Evolutionary conservation across 2,797 vertebrate species (phyloP).

Genomic region (Syndactyla subalaris): DNA sequence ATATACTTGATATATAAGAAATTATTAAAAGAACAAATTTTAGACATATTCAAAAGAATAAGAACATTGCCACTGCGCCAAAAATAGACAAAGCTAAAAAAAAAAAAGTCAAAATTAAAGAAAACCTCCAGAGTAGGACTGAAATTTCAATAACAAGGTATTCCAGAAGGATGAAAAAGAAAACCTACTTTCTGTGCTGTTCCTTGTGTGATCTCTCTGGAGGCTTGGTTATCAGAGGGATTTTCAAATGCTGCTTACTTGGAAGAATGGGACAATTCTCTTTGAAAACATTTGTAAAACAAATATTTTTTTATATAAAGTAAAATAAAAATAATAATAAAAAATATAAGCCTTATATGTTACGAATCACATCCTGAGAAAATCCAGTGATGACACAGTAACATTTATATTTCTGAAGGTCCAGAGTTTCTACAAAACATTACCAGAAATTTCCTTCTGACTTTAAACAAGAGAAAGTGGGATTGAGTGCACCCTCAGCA

Average conservation of each 20-base stretch:
- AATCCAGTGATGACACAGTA: background rate
- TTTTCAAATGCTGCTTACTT: background rate
- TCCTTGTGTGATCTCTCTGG: background rate
- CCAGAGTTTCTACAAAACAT: background rate
- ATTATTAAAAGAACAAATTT: background rate
- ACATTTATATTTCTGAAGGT: background rate
- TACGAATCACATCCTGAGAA: background rate
- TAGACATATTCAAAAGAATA: background rate
- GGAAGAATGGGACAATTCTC: background rate
- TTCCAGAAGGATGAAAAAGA: background rate
- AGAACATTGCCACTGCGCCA: background rate
- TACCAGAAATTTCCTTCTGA: background rate
- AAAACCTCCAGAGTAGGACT: background rate
- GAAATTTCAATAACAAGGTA: background rate
- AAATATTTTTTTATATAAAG: background rate
- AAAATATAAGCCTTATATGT: background rate
- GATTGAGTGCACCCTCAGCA: too few relatives aligned
- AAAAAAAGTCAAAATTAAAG: background rate
- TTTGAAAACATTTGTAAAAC: background rate
- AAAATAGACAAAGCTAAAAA: background rate
- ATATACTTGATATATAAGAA: background rate
- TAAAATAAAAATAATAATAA: background rate
- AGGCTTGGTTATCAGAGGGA: background rate
- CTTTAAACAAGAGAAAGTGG: background rate
- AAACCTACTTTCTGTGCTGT: background rate